A percentile compares a stretch with the other conserved stretches of the same genome.
These are phyloP conservation scores for Pimpla rufipes DNA, from an alignment of 2,888 invertebrate species.

Conservation along the genomic window DNA sequence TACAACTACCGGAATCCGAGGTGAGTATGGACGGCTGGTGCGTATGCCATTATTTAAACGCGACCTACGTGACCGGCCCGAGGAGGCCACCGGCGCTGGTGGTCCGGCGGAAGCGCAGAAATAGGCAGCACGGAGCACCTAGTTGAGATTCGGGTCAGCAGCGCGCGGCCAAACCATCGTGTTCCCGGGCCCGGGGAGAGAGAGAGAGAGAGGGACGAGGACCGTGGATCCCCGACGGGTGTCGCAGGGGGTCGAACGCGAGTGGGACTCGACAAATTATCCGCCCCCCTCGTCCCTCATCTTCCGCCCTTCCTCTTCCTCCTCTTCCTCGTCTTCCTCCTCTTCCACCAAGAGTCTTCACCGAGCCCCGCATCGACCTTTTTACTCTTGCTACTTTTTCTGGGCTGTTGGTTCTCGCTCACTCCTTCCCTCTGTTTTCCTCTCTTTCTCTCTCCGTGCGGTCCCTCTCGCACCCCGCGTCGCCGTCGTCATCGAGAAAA, in stretches of 20 bases:
- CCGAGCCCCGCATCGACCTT: constrained; percentile 39
- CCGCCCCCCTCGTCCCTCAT: constrained; percentile 73
- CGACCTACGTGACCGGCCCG: constrained; percentile 58
- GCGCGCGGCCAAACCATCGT: constrained; percentile 71
- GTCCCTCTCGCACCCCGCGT: constrained; percentile 14
- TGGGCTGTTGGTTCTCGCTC: constrained; percentile 53
- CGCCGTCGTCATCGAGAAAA: constrained; percentile 51
- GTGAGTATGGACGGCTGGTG: constrained; percentile 36
- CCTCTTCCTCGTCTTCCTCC: constrained; percentile 43
- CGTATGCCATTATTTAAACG: constrained; percentile 59
- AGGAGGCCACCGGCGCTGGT: constrained; percentile 1
- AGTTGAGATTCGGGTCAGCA: constrained; percentile 83
- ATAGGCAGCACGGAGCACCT: constrained; percentile 75
- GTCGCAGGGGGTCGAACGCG: constrained; percentile 44
- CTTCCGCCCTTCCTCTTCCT: constrained; percentile 44
- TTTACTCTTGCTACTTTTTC: constrained; percentile 34
- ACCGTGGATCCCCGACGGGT: constrained; percentile 43
- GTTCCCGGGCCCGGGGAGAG: constrained; percentile 56
- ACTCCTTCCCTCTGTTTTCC: constrained; percentile 5
- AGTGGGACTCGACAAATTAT: constrained; percentile 81
- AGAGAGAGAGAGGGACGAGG: neutral
- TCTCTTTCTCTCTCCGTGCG: constrained; percentile 53
- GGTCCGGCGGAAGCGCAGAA: constrained; percentile 71
- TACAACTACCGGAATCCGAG: constrained; percentile 37
- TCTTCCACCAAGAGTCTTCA: constrained; percentile 16